Evolutionary conservation across 2,113 vertebrate species (phyloP).

Genomic region (Dicentrarchus labrax): DNA sequence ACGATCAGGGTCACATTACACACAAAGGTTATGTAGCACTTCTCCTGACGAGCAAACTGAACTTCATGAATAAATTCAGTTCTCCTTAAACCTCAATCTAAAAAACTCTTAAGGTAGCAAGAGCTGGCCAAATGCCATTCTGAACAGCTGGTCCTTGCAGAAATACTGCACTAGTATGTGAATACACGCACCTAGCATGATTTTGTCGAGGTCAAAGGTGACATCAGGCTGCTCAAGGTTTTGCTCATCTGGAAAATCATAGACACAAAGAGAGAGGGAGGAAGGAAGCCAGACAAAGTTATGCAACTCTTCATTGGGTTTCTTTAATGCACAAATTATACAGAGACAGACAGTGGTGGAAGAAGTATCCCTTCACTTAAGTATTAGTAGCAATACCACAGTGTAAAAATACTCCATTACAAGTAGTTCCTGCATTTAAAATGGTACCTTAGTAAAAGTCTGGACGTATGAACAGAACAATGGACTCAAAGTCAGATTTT

Average conservation of each 20-base stretch:
- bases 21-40: background rate
- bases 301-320: conserved; percentile 12
- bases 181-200: conserved; percentile 61
- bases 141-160: conserved; percentile 12
- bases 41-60: background rate
- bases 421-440: background rate
- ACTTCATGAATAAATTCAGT: background rate
- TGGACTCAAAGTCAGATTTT: no score
- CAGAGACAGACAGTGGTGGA: background rate
- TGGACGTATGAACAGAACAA: background rate
- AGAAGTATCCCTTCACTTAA: background rate
- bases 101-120: background rate
- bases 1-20: background rate
- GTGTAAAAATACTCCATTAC: background rate
- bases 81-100: background rate
- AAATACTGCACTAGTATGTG: conserved; percentile 19
- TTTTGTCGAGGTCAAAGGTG: conserved; percentile 47
- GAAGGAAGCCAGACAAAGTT: conserved; percentile 21
- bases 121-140: conserved; percentile 25
- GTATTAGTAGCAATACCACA: background rate
- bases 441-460: background rate
- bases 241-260: conserved; percentile 47
- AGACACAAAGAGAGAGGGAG: background rate
- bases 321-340: background rate
- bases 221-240: conserved; percentile 48